Evolutionary conservation across 1,140 invertebrate species (phyloP), one percentile per base, ranked within the genome.

Genomic region (Olivierus martensii): DNA sequence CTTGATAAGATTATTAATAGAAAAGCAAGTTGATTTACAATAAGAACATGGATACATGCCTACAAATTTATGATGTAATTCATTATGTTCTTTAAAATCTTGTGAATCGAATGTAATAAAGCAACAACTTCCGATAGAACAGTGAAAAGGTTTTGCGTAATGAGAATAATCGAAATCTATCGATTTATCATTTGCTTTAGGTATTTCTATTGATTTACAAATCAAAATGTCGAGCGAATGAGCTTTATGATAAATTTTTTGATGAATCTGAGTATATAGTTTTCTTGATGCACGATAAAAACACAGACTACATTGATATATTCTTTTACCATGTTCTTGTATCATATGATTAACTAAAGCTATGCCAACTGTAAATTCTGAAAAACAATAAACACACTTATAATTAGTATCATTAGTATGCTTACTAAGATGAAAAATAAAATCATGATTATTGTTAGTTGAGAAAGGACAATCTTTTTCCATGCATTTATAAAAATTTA

Each of bases 281-380:
- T 47, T 51, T 15, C 49, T 56, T 15, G 9, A 51, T n/a, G 45
- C 54, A 17, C 54, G 19, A 34, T 56, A 56, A 38, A 56, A 56
- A 22, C 54, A 56, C 9, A 35, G 43, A n/a, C 39, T 56, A 15
- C 54, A 56, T 5, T 56, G 54, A 48, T 43, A 51, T 0, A 18
- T 41, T 7, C 54, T 45, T 10, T 37, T 44, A 0, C 38, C 19
- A n/a, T 56, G 54, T 19, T 47, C 45, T 18, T 11, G 9, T 6
- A 48, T 10, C 17, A 52, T 48, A 34, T 56, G 54, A 11, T 51
- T 21, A 4, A 35, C 22, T 18, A 56, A 43, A 10, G n/a, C 3
- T n/a, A 35, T 5, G n/a, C 2, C 22, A 2, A 6, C 15, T 22
- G 9, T 15, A 19, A n/a, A 47, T 43, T 55, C 54, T 22, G 18